A percentile compares a stretch with the other conserved stretches of the same genome.
Evolutionary conservation across 2,113 vertebrate species (phyloP).

Genomic region (Etheostoma cragini): DNA sequence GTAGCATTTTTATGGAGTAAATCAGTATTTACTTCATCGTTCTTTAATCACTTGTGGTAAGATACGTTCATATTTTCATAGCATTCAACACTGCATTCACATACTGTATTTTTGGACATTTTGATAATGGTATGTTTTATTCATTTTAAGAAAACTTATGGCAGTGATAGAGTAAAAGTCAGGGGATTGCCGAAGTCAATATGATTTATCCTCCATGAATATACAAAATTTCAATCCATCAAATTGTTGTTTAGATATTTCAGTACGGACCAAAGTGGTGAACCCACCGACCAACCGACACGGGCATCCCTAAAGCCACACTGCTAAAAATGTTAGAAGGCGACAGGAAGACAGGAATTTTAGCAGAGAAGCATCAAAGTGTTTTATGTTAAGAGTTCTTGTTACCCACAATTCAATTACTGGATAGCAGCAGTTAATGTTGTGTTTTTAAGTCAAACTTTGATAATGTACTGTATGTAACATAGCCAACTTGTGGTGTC

Average conservation of each 20-base stretch:
- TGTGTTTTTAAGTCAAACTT: conserved; percentile 44
- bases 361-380: background rate
- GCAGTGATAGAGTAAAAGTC: background rate
- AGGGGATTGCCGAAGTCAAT: background rate
- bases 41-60: background rate
- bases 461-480: conserved; percentile 23
- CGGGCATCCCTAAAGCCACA: background rate
- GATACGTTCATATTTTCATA: background rate
- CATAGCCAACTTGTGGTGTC: conserved; percentile 39
- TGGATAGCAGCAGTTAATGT: conserved; percentile 25
- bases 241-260: background rate
- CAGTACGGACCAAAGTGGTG: background rate
- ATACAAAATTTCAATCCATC: background rate
- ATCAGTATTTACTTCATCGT: conserved; percentile 5
- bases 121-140: conserved; percentile 1
- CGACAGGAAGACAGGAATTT: conserved; percentile 5
- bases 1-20: background rate
- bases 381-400: conserved; percentile 32
- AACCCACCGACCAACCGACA: background rate
- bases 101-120: background rate
- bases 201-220: background rate
- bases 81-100: background rate
- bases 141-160: background rate
- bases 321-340: background rate
- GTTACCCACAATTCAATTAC: conserved; percentile 60